Evolutionary conservation across 2,888 invertebrate species (phyloP).

Genomic region (Eudemis profundana): DNA sequence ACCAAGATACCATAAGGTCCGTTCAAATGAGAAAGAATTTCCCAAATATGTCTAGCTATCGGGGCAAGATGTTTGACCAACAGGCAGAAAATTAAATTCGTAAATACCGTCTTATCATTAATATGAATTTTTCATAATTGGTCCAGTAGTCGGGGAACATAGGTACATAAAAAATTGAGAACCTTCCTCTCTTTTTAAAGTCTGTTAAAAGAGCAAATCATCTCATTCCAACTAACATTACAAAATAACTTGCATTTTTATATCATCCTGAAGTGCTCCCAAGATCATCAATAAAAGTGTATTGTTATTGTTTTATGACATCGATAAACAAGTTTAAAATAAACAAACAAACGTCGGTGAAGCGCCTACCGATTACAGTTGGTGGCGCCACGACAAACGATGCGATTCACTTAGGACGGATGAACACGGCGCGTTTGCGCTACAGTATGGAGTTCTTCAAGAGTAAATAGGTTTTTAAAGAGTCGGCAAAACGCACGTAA

Average conservation of each 20-base stretch:
- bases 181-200: too few species aligned
- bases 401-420: slow-evolving; percentile 23
- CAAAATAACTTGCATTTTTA: neutral
- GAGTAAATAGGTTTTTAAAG: neutral
- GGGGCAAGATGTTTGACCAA: neutral
- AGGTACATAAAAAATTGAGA: too few species aligned
- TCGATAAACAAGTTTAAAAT: slow-evolving; percentile 31
- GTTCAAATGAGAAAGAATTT: too few species aligned
- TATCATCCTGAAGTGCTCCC: slow-evolving; percentile 3
- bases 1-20: too few species aligned
- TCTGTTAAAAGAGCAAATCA: too few species aligned
- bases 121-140: too few species aligned
- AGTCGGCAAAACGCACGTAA: neutral
- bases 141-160: too few species aligned
- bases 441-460: too few species aligned
- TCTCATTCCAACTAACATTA: neutral
- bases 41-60: too few species aligned
- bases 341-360: slow-evolving; percentile 34
- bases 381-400: slow-evolving; percentile 40
- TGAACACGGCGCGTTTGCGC: neutral
- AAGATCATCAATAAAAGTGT: neutral
- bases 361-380: slow-evolving; percentile 40
- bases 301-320: slow-evolving; percentile 20
- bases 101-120: too few species aligned
- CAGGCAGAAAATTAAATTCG: neutral